Evolutionary conservation across 2,797 vertebrate species (phyloP).

Genomic region (Eidolon dupreanum): DNA sequence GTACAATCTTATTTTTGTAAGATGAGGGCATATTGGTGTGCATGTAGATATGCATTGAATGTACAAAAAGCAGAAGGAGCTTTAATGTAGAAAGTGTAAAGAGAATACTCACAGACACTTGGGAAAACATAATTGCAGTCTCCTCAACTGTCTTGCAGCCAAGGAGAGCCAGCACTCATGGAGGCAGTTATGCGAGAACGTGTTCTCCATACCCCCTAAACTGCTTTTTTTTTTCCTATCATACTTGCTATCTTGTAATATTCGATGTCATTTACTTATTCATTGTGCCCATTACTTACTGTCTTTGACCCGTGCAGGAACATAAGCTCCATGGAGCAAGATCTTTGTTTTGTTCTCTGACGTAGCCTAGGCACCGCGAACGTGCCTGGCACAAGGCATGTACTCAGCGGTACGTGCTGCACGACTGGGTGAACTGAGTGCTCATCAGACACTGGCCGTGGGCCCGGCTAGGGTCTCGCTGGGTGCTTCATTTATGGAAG

Average conservation of each 20-base stretch:
- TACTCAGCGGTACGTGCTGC: neutral
- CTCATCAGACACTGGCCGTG: neutral
- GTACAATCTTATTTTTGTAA: neutral
- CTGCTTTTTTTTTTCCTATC: neutral
- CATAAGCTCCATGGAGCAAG: neutral
- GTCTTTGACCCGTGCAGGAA: neutral
- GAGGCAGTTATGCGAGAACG: neutral
- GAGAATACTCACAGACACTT: neutral
- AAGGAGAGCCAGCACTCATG: neutral
- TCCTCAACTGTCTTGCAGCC: neutral
- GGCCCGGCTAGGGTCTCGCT: neutral
- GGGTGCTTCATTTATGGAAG: neutral
- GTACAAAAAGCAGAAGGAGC: neutral
- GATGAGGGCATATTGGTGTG: rapidly evolving
- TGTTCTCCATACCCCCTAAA: neutral
- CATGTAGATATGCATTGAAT: neutral
- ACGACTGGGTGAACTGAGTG: neutral
- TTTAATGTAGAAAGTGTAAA: neutral
- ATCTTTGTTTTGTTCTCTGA: neutral
- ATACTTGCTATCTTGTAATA: neutral
- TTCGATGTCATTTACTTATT: neutral
- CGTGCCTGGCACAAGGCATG: neutral
- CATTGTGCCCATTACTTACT: neutral
- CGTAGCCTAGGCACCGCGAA: neutral
- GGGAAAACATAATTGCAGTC: neutral